These are phyloP conservation scores for Drosophila nigricruria DNA, from an alignment of 2,888 invertebrate species.

Conservation along the genomic window DNA sequence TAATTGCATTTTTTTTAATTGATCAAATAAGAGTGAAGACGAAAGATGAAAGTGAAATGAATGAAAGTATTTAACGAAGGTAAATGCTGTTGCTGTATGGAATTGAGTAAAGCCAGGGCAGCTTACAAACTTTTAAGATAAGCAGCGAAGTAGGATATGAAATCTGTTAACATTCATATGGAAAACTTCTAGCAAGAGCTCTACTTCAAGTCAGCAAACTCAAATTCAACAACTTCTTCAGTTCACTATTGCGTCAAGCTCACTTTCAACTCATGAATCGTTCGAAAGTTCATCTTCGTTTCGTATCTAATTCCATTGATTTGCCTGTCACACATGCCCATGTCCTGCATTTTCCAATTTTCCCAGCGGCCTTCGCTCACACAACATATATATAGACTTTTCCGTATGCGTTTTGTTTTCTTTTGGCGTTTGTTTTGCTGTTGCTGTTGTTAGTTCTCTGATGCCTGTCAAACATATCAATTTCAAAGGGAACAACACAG, in stretches of 20 bases:
- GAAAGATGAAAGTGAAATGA: neutral
- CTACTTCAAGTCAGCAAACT: neutral
- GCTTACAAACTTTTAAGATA: no score
- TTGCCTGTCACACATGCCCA: constrained; percentile 4
- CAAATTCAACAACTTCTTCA: neutral
- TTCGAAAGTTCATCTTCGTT: neutral
- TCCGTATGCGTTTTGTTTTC: constrained; percentile 17
- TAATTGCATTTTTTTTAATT: constrained; percentile 4
- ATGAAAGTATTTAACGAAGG: no score
- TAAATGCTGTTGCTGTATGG: neutral
- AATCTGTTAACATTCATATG: no score
- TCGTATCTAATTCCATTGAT: constrained; percentile 19
- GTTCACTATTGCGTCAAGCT: neutral
- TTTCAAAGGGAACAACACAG: constrained; percentile 51
- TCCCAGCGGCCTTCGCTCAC: constrained; percentile 41
- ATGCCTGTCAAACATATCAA: constrained; percentile 80
- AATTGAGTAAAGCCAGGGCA: neutral
- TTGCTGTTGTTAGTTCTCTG: constrained; percentile 45
- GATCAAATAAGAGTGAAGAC: neutral
- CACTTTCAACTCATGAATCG: neutral
- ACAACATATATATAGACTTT: neutral
- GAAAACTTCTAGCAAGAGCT: neutral
- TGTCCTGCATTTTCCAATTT: constrained; percentile 37
- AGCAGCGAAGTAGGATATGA: no score
- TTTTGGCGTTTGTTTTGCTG: constrained; percentile 31